phyloP scores from a whole-genome alignment of 2,888 invertebrate genomes.

The Perdita meconis region DNA sequence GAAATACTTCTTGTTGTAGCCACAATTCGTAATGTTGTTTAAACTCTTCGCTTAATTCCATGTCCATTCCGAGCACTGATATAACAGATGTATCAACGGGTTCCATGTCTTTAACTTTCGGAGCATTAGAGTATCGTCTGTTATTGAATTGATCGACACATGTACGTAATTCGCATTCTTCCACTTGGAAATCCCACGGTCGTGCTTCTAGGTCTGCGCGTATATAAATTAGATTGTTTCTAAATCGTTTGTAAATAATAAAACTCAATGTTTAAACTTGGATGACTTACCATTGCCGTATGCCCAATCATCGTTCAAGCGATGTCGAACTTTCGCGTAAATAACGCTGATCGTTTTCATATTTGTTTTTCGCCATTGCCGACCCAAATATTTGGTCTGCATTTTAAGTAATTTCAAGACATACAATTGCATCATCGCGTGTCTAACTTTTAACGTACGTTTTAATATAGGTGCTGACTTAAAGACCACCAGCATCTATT shows the following conservation, averaged over 20 bases:
- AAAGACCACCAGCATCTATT: conserved; percentile 97
- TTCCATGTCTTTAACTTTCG: conserved; percentile 86
- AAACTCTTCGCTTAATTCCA: conserved; percentile 96
- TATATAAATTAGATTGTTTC: background rate
- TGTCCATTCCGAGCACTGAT: conserved; percentile 90
- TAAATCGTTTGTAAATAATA: background rate
- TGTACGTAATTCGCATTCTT: conserved; percentile 96
- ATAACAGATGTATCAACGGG: conserved; percentile 92
- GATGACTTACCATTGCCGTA: conserved; percentile 93
- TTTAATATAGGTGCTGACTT: conserved; percentile 99
- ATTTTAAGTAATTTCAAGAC: conserved; percentile 98
- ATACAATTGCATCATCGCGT: conserved; percentile 99
- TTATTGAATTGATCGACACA: conserved; percentile 98
- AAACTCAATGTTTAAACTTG: background rate
- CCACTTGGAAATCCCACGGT: conserved; percentile 99
- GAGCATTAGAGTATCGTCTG: conserved; percentile 89
- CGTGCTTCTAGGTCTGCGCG: conserved; percentile 95
- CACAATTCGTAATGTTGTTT: conserved; percentile 97
- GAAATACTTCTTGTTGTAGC: conserved; percentile 98
- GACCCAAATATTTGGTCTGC: conserved; percentile 99
- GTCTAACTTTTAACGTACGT: conserved; percentile 96
- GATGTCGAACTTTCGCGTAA: conserved; percentile 97
- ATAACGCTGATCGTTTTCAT: conserved; percentile 99
- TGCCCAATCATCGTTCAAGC: conserved; percentile 99
- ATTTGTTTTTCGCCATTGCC: conserved; percentile 99